Evolutionary conservation across 1,140 invertebrate genomes (phyloP), one percentile per base, ranked within the genome.

Genomic region (Drosophila insularis): DNA sequence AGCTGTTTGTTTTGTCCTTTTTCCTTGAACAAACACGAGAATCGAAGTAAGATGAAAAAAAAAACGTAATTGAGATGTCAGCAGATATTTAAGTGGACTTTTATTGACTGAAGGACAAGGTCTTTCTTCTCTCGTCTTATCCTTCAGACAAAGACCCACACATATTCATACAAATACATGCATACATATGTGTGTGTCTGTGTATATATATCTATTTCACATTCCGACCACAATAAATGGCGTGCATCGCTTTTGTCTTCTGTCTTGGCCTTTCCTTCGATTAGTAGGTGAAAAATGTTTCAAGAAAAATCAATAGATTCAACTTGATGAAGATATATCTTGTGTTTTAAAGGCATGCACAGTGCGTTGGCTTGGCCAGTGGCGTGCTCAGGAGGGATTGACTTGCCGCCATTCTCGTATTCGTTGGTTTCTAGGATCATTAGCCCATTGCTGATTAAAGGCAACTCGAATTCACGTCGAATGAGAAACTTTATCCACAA

Each of bases 41-140:
- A 60, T 40, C 60, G 54, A 39, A 64, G 77, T 75, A 68, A 85
- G 82, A 76, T 78, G 68, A 58, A 66, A 56, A 87, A 87, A 87
- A 82, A 87, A 87, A 89, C 43, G 43, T 87, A 87, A 87, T 87
- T 87, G 82, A 87, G 76, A 89, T 87, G 82, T 89, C 82, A 81
- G 80, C 80, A 78, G 77, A 89, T 89, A 89, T 84, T 86, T 78
- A 89, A 89, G 84, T 89, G 82, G 84, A 89, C 84, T 87, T 87
- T 87, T 84, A 87, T 87, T 84, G 82, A 87, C 56, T 68, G 79
- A 60, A 64, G 73, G 56, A 71, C 53, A 64, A 73, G 72, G 66
- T 63, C 71, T 58, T 58, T 32, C 43, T 10, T 4, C 43, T 4
- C 43, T 19, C 21, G 43, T 50, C 43, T 59, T 61, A 53, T 39